A percentile compares a stretch with the other conserved stretches of the same genome.
These are phyloP conservation scores for Hemistola chrysoprasaria DNA, from an alignment of 2,888 invertebrate species.

Conservation along the genomic window DNA sequence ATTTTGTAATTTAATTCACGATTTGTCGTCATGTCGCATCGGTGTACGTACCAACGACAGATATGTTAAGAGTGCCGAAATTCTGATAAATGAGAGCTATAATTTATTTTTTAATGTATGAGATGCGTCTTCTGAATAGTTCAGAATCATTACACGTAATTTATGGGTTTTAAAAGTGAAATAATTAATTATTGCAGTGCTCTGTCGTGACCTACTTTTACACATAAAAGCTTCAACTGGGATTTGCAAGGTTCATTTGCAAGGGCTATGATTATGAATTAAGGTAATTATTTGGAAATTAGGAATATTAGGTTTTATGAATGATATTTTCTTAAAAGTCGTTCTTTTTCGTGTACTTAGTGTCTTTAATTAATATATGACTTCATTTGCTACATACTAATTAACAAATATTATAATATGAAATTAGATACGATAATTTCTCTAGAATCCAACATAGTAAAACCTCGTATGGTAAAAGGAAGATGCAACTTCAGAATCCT, in stretches of 20 bases:
- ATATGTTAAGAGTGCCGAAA: conserved; percentile 8
- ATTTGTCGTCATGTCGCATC: conserved; percentile 7
- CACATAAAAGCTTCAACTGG: no score
- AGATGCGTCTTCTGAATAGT: conserved; percentile 8
- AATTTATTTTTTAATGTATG: conserved; percentile 7
- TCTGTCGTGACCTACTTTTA: no score
- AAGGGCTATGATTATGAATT: no score
- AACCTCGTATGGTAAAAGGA: conserved; percentile 65
- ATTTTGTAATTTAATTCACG: conserved; percentile 19
- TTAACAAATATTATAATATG: conserved; percentile 7
- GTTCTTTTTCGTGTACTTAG: conserved; percentile 19
- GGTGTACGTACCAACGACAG: conserved; percentile 3
- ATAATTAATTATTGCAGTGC: conserved; percentile 1
- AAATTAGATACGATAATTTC: neutral
- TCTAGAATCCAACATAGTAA: conserved; percentile 49
- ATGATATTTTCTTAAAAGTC: neutral
- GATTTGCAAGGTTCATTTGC: no score
- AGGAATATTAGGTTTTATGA: no score
- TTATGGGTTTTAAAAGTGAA: conserved; percentile 8
- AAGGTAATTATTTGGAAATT: no score
- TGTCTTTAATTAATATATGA: conserved; percentile 14
- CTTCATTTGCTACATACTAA: conserved; percentile 18
- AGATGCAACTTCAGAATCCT: conserved; percentile 70
- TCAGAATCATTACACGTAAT: neutral
- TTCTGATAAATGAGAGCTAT: conserved; percentile 6